Evolutionary conservation across 2,797 vertebrate genomes (phyloP), one percentile per base, ranked within the genome.

Genomic region (Glossophaga mutica): DNA sequence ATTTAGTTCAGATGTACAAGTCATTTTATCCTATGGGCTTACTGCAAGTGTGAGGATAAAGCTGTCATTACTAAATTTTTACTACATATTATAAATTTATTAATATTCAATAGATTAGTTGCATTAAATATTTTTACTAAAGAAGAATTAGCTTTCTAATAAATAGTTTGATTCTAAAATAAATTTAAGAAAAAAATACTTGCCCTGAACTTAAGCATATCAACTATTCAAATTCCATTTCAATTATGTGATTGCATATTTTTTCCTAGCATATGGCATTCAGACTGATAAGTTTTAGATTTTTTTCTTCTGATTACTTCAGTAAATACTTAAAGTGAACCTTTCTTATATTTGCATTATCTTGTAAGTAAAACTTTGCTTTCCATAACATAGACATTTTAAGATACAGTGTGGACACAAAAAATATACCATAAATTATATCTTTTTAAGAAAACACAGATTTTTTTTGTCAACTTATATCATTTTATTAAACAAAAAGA

Each of bases 71-170:
- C 32, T 42, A 73, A 59, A 48, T 67, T 39, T 77, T 94, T 76
- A 82, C 73, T 59, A 68, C 15, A 21, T 67, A 3, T 9, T 42
- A 52, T 14, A 1, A 70, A 76, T 67, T 74, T 70, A 18, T 67
- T 73, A 77, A 4, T 67, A 74, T 34, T 92, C 76, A 92, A 84
- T 44, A 92, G 9, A 82, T 76, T 62, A 70, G 90, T 94, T 93
- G 42, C 18, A 71, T 34, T 32, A 26, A 21, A 93, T 68, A n/a
- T 37, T 9, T 1, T 39, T 67, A 78, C 1, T 19, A 70, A 87
- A 4, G n/a, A 18, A 86, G 46, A 95, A 79, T 90, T 87, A n/a
- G 3, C 34, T 71, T 74, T 82, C 24, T 16, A 87, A 70, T 76
- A 93, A 22, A 59, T 19, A 29, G 32, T 52, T 78, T 87, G 3